These are phyloP conservation scores for Clamator glandarius DNA, from an alignment of 2,797 vertebrate genomes.

Conservation along the genomic window DNA sequence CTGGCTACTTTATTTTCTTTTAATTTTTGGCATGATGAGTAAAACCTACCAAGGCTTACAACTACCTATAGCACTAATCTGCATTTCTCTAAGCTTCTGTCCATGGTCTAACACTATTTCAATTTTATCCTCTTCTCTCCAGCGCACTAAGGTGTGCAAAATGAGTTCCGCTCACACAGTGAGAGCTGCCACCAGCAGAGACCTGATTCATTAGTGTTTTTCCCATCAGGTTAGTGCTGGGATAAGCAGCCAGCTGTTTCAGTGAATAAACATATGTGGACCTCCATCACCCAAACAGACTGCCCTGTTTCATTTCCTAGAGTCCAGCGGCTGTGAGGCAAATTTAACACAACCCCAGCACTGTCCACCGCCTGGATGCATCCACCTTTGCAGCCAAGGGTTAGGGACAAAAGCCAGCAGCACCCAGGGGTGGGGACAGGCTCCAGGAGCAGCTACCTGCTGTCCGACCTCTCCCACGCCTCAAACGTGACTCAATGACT, in stretches of 20 bases:
- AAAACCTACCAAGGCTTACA: background rate
- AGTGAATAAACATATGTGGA: background rate
- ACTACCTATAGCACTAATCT: fast-evolving
- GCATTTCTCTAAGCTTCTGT: background rate
- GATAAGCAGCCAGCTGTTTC: background rate
- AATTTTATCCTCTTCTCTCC: background rate
- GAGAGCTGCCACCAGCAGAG: background rate
- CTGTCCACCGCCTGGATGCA: fast-evolving
- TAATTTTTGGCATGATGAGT: background rate
- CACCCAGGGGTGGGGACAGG: background rate
- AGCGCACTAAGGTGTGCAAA: background rate
- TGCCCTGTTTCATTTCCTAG: background rate
- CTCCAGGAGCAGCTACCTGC: background rate
- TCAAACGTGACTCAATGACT: fast-evolving
- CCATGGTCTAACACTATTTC: background rate
- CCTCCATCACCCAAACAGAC: background rate
- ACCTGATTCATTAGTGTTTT: background rate
- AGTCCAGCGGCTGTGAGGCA: background rate
- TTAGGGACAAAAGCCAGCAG: background rate
- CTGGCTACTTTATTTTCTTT: background rate
- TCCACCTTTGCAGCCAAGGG: background rate
- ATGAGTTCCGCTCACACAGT: background rate
- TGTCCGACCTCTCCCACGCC: no score
- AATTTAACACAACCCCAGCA: background rate
- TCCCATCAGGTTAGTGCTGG: background rate